Conservation (phyloP, 30 jellyfish, hydroid and myxozoan genomes). For the Hydractinia echinata region DNA sequence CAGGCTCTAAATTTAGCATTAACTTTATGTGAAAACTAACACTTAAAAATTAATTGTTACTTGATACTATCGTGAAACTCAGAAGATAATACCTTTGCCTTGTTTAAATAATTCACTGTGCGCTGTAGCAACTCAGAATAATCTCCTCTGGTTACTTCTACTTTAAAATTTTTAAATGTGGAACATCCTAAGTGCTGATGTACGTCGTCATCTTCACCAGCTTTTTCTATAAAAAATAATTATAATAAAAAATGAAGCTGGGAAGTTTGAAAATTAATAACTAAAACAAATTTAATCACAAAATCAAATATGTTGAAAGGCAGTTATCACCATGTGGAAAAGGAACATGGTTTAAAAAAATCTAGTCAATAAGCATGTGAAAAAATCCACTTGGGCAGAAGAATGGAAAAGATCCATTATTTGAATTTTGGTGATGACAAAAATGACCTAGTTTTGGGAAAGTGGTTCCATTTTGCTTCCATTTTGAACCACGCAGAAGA, state of each 20-base stretch:
- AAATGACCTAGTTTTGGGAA: no score
- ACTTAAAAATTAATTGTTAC: not conserved
- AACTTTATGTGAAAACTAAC: not conserved
- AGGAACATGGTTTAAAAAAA: no score
- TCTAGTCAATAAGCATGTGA: no score
- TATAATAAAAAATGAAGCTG: not conserved
- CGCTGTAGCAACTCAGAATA: constrained; percentile 61
- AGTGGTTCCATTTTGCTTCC: no score
- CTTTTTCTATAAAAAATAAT: not conserved
- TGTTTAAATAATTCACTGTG: constrained; percentile 50
- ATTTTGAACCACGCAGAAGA: no score
- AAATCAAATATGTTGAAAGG: no score
- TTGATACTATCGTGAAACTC: not conserved
- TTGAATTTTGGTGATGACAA: no score
- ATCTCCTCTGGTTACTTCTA: constrained; percentile 78
- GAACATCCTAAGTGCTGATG: constrained; percentile 50
- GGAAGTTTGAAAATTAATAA: no score
- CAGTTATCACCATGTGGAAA: no score
- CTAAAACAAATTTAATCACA: no score
- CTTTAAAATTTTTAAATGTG: constrained; percentile 26
- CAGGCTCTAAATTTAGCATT: not conserved
- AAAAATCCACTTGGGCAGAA: no score
- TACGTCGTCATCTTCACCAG: constrained; percentile 14
- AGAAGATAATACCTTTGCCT: constrained; percentile 58
- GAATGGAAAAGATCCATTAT: no score